Base-by-base conservation (phyloP, 2,888 invertebrate genomes). In the Megastigmus dorsalis region DNA sequence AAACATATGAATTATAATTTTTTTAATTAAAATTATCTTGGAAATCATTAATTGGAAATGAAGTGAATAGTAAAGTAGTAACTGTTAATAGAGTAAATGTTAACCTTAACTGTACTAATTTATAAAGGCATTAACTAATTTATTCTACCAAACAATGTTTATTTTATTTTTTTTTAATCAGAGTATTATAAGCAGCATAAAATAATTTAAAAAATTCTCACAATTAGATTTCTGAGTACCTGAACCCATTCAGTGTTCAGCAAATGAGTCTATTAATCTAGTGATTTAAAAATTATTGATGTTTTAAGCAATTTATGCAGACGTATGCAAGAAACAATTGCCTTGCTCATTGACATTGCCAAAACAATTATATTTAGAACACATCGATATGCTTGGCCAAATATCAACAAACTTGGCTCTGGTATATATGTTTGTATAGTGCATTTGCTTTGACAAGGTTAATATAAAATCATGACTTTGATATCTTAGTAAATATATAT, bases 291-390 rank as follows among this genome's bases (percentile, higher is more conserved):
- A 73, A 69, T 67, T 20, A 65, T 76, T 69, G 73, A 68, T 54
- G n/a, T 20, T 73, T 59, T 38, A 65, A 60, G 75, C 74, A 74
- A 80, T 76, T 79, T 74, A 57, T 68, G 72, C 74, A 74, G 68
- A 77, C 50, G 66, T 62, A 74, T 70, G 74, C 79, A 78, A 72
- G 65, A 65, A 76, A 77, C 43, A 43, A 71, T 59, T 45, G 55
- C 59, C 73, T 79, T 75, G 75, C 76, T 66, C 72, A 60, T 75
- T 81, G 80, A 79, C 81, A 81, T 81, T 83, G 82, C 80, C 80
- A 80, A 79, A 80, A 78, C 73, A 69, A 78, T 81, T 83, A 82
- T 81, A 82, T 81, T 82, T 82, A 82, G 82, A 75, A 55, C 71
- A 63, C 60, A 59, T 68, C 72, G 45, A 75, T 69, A 55, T 15